Evolutionary conservation across 2,113 vertebrate species (phyloP).

Genomic region (Cyanocitta stelleri): DNA sequence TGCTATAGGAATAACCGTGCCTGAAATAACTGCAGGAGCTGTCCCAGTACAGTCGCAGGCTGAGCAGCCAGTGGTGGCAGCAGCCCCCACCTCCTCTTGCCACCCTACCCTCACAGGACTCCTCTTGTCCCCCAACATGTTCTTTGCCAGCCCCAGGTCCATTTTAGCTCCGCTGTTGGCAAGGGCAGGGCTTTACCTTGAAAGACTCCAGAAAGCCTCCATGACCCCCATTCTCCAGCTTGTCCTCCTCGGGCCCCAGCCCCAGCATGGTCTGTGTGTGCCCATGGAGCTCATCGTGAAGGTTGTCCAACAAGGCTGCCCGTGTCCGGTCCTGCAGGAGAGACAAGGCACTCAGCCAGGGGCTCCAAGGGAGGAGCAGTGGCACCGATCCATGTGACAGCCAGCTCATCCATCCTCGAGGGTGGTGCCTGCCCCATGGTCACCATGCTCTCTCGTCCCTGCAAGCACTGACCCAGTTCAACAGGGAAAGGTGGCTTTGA

Average conservation of each 20-base stretch:
- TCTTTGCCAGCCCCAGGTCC: not conserved
- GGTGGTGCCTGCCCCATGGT: accelerated
- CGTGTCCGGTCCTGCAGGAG: constrained; percentile 83
- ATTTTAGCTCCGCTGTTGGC: not conserved
- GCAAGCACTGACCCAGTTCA: accelerated
- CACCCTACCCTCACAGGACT: accelerated
- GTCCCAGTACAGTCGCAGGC: accelerated
- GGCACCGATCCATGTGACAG: accelerated
- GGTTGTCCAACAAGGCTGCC: constrained; percentile 85
- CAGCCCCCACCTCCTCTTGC: not conserved
- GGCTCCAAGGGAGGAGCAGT: not conserved
- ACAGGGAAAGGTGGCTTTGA: not conserved
- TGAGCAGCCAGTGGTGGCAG: not conserved
- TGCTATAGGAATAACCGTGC: accelerated
- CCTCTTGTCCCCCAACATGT: accelerated
- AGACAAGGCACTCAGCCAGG: not conserved
- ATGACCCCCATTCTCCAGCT: constrained; percentile 87
- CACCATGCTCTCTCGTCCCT: accelerated
- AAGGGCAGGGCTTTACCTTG: constrained; percentile 74
- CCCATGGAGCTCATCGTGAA: constrained; percentile 85
- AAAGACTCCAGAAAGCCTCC: constrained; percentile 94
- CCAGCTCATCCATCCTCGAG: accelerated
- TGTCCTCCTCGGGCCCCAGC: constrained; percentile 84
- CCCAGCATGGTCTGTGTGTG: constrained; percentile 91
- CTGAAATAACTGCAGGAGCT: not conserved